phyloP scores from a whole-genome alignment of 2,113 vertebrate genomes.

The Clarias magur region DNA sequence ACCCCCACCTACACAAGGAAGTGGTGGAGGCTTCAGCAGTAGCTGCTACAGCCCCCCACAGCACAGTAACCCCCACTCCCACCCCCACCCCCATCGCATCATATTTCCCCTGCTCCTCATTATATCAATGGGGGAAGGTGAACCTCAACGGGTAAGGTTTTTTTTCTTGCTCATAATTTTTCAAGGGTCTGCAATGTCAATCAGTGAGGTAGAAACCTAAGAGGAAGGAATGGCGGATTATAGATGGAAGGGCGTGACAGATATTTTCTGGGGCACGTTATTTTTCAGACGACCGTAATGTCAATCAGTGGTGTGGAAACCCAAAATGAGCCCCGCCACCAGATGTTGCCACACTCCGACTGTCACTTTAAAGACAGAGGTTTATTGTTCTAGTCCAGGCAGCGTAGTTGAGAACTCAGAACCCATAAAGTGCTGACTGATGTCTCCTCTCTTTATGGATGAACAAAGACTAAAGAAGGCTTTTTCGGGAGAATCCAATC shows the following conservation, averaged over 20 bases:
- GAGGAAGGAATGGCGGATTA: constrained; percentile 57
- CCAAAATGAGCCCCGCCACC: constrained; percentile 70
- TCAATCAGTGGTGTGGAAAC: constrained; percentile 72
- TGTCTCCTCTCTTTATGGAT: constrained; percentile 68
- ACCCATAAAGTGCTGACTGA: constrained; percentile 74
- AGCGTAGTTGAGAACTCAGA: constrained; percentile 71
- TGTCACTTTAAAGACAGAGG: constrained; percentile 76
- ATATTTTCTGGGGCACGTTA: constrained; percentile 55
- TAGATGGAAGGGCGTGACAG: constrained; percentile 37
- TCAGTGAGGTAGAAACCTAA: constrained; percentile 67
- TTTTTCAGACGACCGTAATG: constrained; percentile 70
- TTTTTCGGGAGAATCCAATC: constrained; percentile 15
- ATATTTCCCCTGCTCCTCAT: constrained; percentile 46
- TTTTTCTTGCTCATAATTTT: constrained; percentile 51
- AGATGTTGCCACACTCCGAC: constrained; percentile 76
- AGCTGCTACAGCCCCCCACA: constrained; percentile 18
- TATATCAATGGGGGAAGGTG: constrained; percentile 32
- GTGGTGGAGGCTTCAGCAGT: constrained; percentile 44
- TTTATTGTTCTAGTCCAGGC: constrained; percentile 78
- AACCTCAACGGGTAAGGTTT: constrained; percentile 1
- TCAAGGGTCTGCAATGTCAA: constrained; percentile 71
- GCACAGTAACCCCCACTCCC: not conserved
- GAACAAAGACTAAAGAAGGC: constrained; percentile 55
- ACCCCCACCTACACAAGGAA: constrained; percentile 45
- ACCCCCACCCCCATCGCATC: constrained; percentile 9